These are phyloP conservation scores for Oopsacas minuta DNA, from an alignment of 37 sponge, comb jelly and placozoan genomes.

Conservation along the genomic window DNA sequence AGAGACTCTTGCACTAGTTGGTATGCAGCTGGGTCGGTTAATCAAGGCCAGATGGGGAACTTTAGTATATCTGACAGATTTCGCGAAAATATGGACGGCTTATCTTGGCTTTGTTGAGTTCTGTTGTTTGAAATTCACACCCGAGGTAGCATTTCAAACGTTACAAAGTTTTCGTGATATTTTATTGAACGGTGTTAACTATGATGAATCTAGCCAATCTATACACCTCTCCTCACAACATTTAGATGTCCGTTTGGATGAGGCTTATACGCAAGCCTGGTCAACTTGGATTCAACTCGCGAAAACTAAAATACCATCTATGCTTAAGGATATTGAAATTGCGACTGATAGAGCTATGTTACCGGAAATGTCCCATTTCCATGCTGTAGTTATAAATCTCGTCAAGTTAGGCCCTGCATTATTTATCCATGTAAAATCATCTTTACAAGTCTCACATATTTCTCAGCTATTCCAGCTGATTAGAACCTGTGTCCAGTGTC, in stretches of 20 bases:
- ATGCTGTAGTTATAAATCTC: not conserved
- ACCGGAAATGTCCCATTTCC: constrained; percentile 2
- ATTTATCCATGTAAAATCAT: not conserved
- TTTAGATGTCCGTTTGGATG: not conserved
- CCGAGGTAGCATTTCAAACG: not conserved
- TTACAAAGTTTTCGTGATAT: constrained; percentile 12
- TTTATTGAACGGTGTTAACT: not conserved
- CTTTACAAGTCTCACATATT: not conserved
- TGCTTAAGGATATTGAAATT: not conserved
- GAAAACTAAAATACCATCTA: not conserved
- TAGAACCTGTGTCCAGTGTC: not conserved
- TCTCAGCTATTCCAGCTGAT: not conserved
- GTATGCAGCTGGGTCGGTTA: not conserved
- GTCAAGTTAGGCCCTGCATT: not conserved
- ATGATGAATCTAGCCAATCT: not conserved
- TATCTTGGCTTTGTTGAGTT: not conserved
- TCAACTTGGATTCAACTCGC: not conserved
- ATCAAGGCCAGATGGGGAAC: not conserved
- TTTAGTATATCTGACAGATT: constrained; percentile 18
- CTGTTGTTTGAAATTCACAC: not conserved
- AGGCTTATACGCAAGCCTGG: not conserved
- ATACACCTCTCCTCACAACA: not conserved
- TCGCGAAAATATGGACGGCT: constrained; percentile 4
- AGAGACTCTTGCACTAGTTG: constrained; percentile 51
- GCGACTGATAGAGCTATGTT: constrained; percentile 1